These are phyloP conservation scores for Caenorhabditis sinica DNA, from an alignment of 2,888 invertebrate genomes.

Conservation along the genomic window DNA sequence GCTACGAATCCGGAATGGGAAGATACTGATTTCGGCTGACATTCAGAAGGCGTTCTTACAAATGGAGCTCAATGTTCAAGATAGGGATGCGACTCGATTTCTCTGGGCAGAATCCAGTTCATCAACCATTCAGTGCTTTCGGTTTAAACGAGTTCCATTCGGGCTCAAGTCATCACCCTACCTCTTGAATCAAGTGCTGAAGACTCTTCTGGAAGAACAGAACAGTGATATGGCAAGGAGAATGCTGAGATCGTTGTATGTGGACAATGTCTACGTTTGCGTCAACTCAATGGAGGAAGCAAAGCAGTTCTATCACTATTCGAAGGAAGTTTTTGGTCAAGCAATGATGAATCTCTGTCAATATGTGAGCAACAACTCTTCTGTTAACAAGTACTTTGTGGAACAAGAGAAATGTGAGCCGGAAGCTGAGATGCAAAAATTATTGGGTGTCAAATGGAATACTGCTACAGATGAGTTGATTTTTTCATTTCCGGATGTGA, in stretches of 20 bases:
- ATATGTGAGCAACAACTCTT: slow-evolving; percentile 2
- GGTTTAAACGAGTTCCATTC: slow-evolving; percentile 69
- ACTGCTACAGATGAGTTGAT: background rate
- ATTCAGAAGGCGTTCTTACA: no score
- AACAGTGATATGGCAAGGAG: background rate
- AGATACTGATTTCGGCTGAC: slow-evolving; percentile 60
- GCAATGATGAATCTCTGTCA: slow-evolving; percentile 38
- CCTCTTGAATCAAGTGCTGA: slow-evolving; percentile 61
- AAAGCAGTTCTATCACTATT: background rate
- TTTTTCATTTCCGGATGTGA: background rate
- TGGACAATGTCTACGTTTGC: slow-evolving; percentile 26
- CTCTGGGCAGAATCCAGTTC: slow-evolving; percentile 42
- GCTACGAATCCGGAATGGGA: slow-evolving; percentile 51
- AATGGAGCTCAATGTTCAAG: slow-evolving; percentile 51
- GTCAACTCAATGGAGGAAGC: slow-evolving; percentile 12
- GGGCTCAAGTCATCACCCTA: slow-evolving; percentile 64
- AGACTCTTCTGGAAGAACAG: background rate
- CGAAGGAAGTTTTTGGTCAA: slow-evolving; percentile 7
- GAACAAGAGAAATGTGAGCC: background rate
- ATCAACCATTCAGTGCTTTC: background rate
- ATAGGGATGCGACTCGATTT: slow-evolving; percentile 69
- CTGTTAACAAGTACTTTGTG: slow-evolving; percentile 12
- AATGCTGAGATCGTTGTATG: slow-evolving; percentile 1
- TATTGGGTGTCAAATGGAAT: slow-evolving; percentile 26
- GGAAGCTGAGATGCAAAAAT: slow-evolving; percentile 10